Evolutionary conservation across 2,888 invertebrate genomes (phyloP), one percentile per base, ranked within the genome.

Genomic region (Drosophila helvetica): DNA sequence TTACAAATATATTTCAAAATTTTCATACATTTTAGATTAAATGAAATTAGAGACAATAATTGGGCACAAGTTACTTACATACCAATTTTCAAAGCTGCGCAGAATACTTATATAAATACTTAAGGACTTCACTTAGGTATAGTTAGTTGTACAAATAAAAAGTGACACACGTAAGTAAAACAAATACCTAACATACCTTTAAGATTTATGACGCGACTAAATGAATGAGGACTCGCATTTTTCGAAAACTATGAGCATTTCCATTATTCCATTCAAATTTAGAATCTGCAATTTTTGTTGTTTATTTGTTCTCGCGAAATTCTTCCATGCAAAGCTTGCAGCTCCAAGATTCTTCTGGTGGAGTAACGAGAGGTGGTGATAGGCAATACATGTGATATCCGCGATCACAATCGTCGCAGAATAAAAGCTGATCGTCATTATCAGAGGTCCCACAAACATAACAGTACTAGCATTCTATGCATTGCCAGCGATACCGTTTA

Each of bases 361-460:
- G 99, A 78, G 97, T 96, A 74, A 96, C 95, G 67, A 99, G 94
- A 62, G 99, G 98, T 80, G 99, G 99, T 85, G 96, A 95, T 89
- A 99, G 94, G 93, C 99, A 99, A 94, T 99, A 99, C 98, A 99
- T 98, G 94, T 99, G 99, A 93, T 99, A 99, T 80, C 99, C 99
- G 90, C 99, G 96, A 94, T 99, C 99, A 93, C 99, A 99, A 93
- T 99, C 99, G 93, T 99, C 99, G 93, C 99, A 99, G 93, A 99
- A 99, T 91, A 99, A 93, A 90, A 99, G 93, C 93, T 99, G 98
- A 93, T 99, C 99, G 93, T 99, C 99, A 92, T 99, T 99, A 92
- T 99, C 99, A 72, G 99, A 99, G 82, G 96, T 99, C 60, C 99
- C 99, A 93, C 99, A 99, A 78, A 99, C 95, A 27, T 99, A 98